A percentile compares a stretch with the other conserved stretches of the same genome.
These are phyloP conservation scores for Sakesphorus luctuosus DNA, from an alignment of 2,113 vertebrate species.

Conservation along the genomic window DNA sequence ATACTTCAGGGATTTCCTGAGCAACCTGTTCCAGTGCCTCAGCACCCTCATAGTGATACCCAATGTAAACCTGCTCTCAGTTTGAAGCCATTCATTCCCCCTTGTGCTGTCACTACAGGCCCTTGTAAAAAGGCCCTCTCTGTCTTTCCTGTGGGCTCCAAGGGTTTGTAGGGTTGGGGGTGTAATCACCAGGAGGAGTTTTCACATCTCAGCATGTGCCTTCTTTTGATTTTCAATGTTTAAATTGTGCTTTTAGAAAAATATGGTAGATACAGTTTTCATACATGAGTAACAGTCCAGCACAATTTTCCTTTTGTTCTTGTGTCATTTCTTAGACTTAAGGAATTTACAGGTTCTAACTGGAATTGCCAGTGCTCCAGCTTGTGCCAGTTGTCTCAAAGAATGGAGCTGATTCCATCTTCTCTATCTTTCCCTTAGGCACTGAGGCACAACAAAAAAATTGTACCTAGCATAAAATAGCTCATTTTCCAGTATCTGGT, in stretches of 20 bases:
- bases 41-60: background rate
- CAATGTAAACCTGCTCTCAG: background rate
- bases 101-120: background rate
- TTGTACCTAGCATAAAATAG: background rate
- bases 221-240: background rate
- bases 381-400: background rate
- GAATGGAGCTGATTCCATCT: background rate
- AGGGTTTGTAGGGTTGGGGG: background rate
- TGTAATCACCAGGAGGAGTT: background rate
- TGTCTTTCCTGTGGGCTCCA: background rate
- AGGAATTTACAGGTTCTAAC: background rate
- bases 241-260: background rate
- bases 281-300: background rate
- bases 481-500: background rate
- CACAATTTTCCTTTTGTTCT: background rate
- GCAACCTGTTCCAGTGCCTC: background rate
- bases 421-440: background rate
- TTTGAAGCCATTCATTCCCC: background rate
- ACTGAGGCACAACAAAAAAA: background rate
- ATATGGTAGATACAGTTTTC: background rate
- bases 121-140: background rate
- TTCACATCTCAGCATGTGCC: background rate
- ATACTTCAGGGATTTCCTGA: background rate
- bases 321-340: background rate
- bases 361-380: background rate